phyloP scores from a whole-genome alignment of 2,797 vertebrate species.

The Acanthopagrus latus region DNA sequence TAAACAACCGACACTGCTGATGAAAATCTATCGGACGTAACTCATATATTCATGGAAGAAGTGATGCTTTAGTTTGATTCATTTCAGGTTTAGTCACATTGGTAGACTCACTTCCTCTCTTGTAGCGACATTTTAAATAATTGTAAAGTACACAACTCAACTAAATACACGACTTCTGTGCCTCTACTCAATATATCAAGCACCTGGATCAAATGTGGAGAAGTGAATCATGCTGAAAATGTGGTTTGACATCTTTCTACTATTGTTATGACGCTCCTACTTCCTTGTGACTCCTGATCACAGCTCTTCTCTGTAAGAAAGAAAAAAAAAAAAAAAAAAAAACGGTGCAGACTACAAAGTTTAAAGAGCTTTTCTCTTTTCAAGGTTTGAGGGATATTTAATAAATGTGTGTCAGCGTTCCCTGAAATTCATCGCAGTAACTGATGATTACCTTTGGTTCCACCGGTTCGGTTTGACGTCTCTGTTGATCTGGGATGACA shows the following conservation, averaged over 20 bases:
- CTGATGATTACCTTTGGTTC: constrained; percentile 3
- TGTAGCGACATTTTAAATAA: too few species aligned
- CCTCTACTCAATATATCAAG: not conserved
- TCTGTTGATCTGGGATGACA: constrained; percentile 7
- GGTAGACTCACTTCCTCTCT: too few species aligned
- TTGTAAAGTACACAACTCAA: too few species aligned
- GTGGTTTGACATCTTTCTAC: not conserved
- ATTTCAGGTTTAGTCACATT: too few species aligned
- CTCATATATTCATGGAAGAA: too few species aligned
- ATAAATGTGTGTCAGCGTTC: not conserved
- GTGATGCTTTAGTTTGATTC: too few species aligned
- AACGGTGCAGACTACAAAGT: not conserved
- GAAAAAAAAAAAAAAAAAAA: not conserved
- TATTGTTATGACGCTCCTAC: not conserved
- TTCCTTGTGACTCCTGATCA: not conserved
- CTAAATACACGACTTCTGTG: not conserved
- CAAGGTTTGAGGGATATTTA: not conserved
- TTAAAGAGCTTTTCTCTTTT: not conserved
- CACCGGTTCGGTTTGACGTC: constrained; percentile 12
- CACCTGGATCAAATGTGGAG: not conserved
- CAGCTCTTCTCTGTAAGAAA: not conserved
- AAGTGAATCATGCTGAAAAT: not conserved
- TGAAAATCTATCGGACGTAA: too few species aligned
- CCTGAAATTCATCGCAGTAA: not conserved
- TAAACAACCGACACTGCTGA: too few species aligned